Percentiles rank a stretch among this genome's conserved stretches.
Evolutionary conservation across 2,888 invertebrate genomes (phyloP).

Genomic region (Eilema caniola): DNA sequence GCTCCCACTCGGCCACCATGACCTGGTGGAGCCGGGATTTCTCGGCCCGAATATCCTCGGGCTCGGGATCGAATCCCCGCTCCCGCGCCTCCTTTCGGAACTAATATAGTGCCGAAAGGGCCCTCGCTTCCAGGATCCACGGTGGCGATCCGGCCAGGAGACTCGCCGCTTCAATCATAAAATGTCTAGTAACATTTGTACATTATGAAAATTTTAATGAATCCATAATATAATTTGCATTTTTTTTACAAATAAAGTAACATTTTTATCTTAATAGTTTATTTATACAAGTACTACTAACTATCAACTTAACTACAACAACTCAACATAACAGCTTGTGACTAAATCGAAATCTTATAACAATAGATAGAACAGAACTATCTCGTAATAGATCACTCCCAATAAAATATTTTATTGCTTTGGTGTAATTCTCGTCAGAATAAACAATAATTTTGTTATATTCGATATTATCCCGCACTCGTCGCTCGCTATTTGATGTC

Average conservation of each 20-base stretch:
- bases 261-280: background rate
- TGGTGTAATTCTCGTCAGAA: constrained; percentile 1
- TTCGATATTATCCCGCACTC: background rate
- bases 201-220: no score
- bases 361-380: background rate
- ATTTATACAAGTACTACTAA: background rate
- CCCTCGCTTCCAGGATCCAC: no score
- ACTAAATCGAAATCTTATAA: background rate
- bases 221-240: no score
- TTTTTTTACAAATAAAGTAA: background rate
- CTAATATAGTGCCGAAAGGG: no score
- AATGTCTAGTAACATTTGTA: no score
- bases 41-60: no score
- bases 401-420: background rate
- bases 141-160: no score
- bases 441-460: constrained; percentile 4
- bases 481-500: background rate
- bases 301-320: background rate
- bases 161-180: no score
- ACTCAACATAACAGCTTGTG: background rate
- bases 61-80: no score
- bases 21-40: no score
- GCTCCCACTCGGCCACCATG: no score
- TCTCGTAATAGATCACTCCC: background rate
- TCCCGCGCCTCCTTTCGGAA: no score